A percentile compares a stretch with the other conserved stretches of the same genome.
phyloP scores from a whole-genome alignment of 2,888 invertebrate genomes.

The Drosophila meridionalis region DNA sequence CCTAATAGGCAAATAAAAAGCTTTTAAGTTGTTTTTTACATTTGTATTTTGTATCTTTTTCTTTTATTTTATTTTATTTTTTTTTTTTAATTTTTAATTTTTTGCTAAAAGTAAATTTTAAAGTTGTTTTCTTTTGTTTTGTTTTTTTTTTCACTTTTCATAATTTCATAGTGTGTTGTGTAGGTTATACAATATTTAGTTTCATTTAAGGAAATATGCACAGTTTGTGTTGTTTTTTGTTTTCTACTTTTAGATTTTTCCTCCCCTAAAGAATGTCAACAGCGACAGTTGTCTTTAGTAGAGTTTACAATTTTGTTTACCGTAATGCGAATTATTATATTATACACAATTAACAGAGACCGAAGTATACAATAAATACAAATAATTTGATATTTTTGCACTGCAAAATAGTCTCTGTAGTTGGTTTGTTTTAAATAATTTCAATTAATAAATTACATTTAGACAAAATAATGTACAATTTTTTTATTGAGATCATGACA shows the following conservation, averaged over 20 bases:
- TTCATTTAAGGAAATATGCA: constrained; percentile 74
- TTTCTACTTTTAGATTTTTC: constrained; percentile 33
- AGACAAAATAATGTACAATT: constrained; percentile 67
- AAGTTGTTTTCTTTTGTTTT: constrained; percentile 21
- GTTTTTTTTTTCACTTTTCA: constrained; percentile 29
- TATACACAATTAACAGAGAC: constrained; percentile 24
- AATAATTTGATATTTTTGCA: not conserved
- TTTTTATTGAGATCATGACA: constrained; percentile 73
- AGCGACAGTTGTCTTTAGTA: constrained; percentile 38
- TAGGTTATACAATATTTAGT: constrained; percentile 61
- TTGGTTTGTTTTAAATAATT: constrained; percentile 60
- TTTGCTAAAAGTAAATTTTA: constrained; percentile 50
- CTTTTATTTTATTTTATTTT: constrained; percentile 29
- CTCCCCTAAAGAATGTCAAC: constrained; percentile 31
- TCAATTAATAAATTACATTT: constrained; percentile 74
- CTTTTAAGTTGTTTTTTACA: constrained; percentile 52
- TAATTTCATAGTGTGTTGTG: constrained; percentile 51
- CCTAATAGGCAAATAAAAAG: constrained; percentile 56
- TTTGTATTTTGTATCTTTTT: constrained; percentile 48
- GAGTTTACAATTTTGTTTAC: constrained; percentile 26
- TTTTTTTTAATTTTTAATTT: constrained; percentile 3
- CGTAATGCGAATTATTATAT: constrained; percentile 25
- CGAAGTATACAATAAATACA: constrained; percentile 9
- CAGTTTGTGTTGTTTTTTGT: constrained; percentile 55
- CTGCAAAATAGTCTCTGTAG: constrained; percentile 18